These are phyloP conservation scores for Luperina nickerlii DNA, from an alignment of 2,888 invertebrate genomes.

Conservation along the genomic window DNA sequence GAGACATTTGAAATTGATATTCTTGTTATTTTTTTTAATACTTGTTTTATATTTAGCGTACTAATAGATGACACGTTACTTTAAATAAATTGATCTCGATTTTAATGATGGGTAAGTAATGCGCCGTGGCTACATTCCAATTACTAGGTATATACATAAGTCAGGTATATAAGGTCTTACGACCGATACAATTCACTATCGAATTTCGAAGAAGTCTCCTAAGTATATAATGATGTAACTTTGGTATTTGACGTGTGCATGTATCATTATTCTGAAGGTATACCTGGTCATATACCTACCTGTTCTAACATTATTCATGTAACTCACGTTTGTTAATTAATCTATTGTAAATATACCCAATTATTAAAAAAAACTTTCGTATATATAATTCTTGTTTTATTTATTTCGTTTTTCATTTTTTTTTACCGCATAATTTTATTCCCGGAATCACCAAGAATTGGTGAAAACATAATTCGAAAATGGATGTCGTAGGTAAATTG, in stretches of 20 bases:
- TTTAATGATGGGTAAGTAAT: constrained; percentile 59
- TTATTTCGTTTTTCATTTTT: constrained; percentile 38
- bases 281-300: constrained; percentile 77
- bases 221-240: constrained; percentile 73
- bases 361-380: constrained; percentile 89
- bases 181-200: constrained; percentile 64
- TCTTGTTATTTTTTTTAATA: constrained; percentile 45
- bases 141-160: constrained; percentile 66
- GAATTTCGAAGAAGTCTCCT: constrained; percentile 75
- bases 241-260: constrained; percentile 81
- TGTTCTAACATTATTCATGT: constrained; percentile 85
- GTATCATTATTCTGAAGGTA: constrained; percentile 74
- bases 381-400: constrained; percentile 81
- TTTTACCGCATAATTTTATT: not conserved
- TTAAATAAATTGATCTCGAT: constrained; percentile 62
- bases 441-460: not conserved
- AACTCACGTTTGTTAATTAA: constrained; percentile 90
- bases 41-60: constrained; percentile 39
- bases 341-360: constrained; percentile 90
- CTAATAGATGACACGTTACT: constrained; percentile 44
- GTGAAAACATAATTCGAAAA: not conserved
- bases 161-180: constrained; percentile 41
- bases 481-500: too few relatives aligned
- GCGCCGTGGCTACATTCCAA: constrained; percentile 77
- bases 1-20: constrained; percentile 53